Evolutionary conservation across 2,888 invertebrate species (phyloP).

Genomic region (Cephus pulcher): DNA sequence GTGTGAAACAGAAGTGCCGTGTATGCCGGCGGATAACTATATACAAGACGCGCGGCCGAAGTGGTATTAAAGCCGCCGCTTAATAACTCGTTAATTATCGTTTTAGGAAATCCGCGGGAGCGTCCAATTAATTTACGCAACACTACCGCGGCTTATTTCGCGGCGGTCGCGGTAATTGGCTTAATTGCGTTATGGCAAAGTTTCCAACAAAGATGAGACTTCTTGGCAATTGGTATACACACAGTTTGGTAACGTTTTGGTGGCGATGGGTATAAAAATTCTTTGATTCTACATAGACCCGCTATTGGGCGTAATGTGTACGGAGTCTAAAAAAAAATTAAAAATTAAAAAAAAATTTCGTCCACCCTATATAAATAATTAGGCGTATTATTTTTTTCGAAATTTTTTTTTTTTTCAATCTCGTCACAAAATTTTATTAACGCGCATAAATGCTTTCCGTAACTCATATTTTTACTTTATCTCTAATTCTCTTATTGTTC

Average conservation of each 20-base stretch:
- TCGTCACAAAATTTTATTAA: neutral
- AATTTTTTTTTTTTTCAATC: neutral
- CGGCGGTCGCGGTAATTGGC: conserved; percentile 61
- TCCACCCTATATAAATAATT: neutral
- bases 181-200: conserved; percentile 61
- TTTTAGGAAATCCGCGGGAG: conserved; percentile 65
- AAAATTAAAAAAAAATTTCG: neutral
- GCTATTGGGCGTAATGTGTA: too few relatives aligned
- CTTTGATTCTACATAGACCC: neutral
- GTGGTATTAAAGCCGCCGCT: conserved; percentile 52
- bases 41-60: conserved; percentile 40
- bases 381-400: neutral
- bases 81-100: conserved; percentile 67
- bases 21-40: conserved; percentile 38
- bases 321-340: too few relatives aligned
- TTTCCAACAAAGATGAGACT: neutral
- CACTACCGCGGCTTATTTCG: conserved; percentile 48
- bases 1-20: conserved; percentile 51
- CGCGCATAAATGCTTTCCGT: neutral
- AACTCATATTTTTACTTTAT: neutral
- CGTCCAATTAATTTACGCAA: conserved; percentile 66
- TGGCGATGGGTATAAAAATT: neutral
- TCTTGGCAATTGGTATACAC: neutral
- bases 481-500: conserved; percentile 15
- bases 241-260: neutral